Evolutionary conservation across 2,888 invertebrate species (phyloP).

Genomic region (Drosophila picticornis): DNA sequence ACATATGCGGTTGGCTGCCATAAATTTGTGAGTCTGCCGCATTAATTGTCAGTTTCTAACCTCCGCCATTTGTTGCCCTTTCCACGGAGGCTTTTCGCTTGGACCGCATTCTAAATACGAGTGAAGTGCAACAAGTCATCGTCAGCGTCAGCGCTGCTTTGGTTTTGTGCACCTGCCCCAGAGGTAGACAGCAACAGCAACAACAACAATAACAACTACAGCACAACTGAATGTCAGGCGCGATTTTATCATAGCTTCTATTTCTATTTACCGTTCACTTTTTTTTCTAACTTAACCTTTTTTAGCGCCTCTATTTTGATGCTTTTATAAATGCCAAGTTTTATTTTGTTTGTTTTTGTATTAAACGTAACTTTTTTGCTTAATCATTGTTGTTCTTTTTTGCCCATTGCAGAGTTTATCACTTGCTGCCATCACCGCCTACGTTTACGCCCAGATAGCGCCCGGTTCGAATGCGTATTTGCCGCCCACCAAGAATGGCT

Average conservation of each 20-base stretch:
- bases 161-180: constrained; percentile 60
- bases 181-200: constrained; percentile 31
- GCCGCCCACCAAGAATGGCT: constrained; percentile 89
- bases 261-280: constrained; percentile 74
- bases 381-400: constrained; percentile 33
- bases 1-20: constrained; percentile 29
- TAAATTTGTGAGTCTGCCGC: constrained; percentile 44
- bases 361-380: constrained; percentile 29
- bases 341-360: constrained; percentile 29
- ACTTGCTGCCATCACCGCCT: constrained; percentile 78
- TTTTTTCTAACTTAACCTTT: constrained; percentile 65
- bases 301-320: constrained; percentile 44
- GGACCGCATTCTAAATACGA: constrained; percentile 65
- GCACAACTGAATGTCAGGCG: constrained; percentile 73
- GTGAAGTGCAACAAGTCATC: constrained; percentile 41
- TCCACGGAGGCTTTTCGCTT: constrained; percentile 31
- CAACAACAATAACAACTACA: constrained; percentile 12
- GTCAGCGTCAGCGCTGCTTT: constrained; percentile 23
- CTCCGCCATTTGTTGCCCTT: constrained; percentile 76
- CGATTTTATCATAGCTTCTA: constrained; percentile 75
- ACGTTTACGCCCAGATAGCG: constrained; percentile 82
- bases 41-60: constrained; percentile 59
- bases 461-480: constrained; percentile 91
- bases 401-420: constrained; percentile 79
- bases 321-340: constrained; percentile 45